Evolutionary conservation across 2,113 vertebrate species (phyloP).

Genomic region (Apteryx mantelli): DNA sequence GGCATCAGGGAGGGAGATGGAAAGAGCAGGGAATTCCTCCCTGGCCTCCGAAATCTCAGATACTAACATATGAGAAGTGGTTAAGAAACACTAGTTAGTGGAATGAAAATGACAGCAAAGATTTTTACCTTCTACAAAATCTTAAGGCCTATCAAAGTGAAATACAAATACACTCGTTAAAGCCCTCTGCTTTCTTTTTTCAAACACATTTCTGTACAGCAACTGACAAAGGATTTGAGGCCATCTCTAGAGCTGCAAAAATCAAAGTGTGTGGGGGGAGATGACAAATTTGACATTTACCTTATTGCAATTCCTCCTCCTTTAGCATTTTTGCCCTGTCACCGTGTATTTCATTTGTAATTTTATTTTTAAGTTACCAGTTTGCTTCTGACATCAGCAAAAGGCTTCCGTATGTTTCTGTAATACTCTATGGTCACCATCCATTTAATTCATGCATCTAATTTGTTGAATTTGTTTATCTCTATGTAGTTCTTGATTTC

Average conservation of each 20-base stretch:
- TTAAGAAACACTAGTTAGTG: background rate
- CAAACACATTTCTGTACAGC: background rate
- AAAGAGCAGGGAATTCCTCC: background rate
- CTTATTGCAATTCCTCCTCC: background rate
- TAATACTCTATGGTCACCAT: background rate
- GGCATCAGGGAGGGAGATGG: background rate
- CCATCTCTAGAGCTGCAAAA: background rate
- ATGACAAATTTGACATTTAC: background rate
- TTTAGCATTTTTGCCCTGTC: background rate
- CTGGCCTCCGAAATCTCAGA: background rate
- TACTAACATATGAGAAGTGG: background rate
- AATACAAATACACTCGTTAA: background rate
- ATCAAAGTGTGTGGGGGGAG: background rate
- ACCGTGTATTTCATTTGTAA: background rate
- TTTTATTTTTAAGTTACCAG: background rate
- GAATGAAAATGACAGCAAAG: background rate
- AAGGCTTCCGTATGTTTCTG: background rate
- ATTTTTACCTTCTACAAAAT: background rate
- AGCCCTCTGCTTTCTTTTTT: background rate
- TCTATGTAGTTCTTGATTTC: background rate
- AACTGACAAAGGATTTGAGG: background rate
- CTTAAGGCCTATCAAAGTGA: background rate
- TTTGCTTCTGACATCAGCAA: background rate
- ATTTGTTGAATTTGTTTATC: background rate
- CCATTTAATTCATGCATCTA: rapidly evolving